Evolutionary conservation across 37 sponge, comb jelly and placozoan species (phyloP).

Genomic region (Hexactinellida sp.): DNA sequence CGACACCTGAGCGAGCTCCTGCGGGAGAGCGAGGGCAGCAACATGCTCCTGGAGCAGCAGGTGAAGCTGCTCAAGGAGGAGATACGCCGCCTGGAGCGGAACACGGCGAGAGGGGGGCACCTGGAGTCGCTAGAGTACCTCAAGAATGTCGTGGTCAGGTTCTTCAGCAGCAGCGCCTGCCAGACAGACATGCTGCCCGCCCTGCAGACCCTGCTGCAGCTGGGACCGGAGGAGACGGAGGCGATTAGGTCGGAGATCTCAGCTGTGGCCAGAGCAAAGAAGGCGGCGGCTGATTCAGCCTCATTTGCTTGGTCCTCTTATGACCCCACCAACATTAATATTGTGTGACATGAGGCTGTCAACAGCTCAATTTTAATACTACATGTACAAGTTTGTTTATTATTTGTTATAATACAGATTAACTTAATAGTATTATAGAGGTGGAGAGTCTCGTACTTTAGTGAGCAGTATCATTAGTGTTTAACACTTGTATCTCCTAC

Average conservation of each 20-base stretch:
- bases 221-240: neutral
- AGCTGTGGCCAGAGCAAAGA: neutral
- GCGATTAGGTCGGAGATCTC: neutral
- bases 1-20: neutral
- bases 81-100: neutral
- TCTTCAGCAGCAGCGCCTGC: neutral
- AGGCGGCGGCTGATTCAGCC: neutral
- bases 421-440: too few relatives aligned
- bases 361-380: neutral
- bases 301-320: slow-evolving; percentile 6
- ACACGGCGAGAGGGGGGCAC: neutral
- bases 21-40: neutral
- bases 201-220: neutral
- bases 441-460: too few relatives aligned
- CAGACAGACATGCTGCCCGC: neutral
- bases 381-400: too few relatives aligned
- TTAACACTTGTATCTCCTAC: too few relatives aligned
- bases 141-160: neutral
- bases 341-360: neutral
- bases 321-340: slow-evolving; percentile 8
- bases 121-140: slow-evolving; percentile 4
- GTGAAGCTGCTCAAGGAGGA: neutral
- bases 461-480: too few relatives aligned
- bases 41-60: slow-evolving; percentile 9
- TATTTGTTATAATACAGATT: too few relatives aligned